These are phyloP conservation scores for Scolopax rusticola DNA, from an alignment of 2,797 vertebrate species.

Conservation along the genomic window DNA sequence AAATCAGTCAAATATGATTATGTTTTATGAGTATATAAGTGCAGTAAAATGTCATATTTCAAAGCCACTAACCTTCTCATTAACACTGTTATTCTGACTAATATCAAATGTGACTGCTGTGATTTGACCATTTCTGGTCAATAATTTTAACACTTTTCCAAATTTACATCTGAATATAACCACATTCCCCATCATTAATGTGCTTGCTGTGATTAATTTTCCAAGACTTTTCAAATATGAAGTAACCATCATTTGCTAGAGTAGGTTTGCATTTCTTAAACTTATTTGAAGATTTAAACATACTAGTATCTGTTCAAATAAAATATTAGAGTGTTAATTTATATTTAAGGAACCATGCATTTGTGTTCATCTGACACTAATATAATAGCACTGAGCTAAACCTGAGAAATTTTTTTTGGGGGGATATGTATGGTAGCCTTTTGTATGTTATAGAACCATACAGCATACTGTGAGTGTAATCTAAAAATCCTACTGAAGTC, in stretches of 20 bases:
- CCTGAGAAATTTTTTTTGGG: not conserved
- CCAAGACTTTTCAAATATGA: constrained; percentile 5
- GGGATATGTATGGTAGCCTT: not conserved
- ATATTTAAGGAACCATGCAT: not conserved
- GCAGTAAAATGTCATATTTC: not conserved
- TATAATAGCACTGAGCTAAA: not conserved
- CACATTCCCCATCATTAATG: not conserved
- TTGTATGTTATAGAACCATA: not conserved
- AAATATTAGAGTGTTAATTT: not conserved
- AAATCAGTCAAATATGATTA: not conserved
- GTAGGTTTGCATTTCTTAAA: not conserved
- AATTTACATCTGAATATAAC: not conserved
- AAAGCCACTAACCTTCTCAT: not conserved
- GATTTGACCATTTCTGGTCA: constrained; percentile 7
- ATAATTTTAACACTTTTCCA: constrained; percentile 1
- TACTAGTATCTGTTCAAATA: not conserved
- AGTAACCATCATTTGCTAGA: not conserved
- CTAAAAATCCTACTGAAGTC: not conserved
- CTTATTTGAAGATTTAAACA: not conserved
- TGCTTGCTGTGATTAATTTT: not conserved
- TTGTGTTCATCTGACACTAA: not conserved
- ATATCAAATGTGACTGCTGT: not conserved
- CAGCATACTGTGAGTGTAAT: not conserved
- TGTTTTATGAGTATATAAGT: not conserved
- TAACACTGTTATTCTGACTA: not conserved